Base-by-base conservation (phyloP, 2,113 vertebrate species). In the Scolopax mira region DNA sequence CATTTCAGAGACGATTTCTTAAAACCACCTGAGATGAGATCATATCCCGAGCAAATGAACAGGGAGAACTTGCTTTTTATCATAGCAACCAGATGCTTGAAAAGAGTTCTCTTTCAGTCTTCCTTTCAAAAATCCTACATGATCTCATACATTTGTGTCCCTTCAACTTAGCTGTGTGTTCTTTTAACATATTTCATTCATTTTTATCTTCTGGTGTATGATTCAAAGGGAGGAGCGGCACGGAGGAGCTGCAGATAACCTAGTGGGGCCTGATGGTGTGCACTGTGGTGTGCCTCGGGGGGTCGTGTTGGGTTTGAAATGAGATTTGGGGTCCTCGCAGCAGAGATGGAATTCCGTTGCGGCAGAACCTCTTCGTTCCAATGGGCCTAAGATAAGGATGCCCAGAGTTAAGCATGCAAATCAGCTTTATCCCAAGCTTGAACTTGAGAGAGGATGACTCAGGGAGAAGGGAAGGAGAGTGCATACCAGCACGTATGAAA, bases 1-100 rank as follows among this genome's bases (percentile, higher is more conserved):
- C 39, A 64, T 94, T 97, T 96, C 66, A 12, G 13, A 94, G 66
- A 51, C 2, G 33, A 89, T 94, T 96, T 70, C 79, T 96, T 85
- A 93, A 96, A 96, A 83, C 77, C 85, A 94, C 85, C 77, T 97
- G 94, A 95, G 71, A 95, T 96, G 95, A 96, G 77, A 85, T 94
- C 95, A 90, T 80, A 96, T 89, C 94, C 93, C 89, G 33, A 69
- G 37, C 67, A 87, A 95, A 82, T 37, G 55, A 55, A 74, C 41
- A 88, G 93, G 62, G 90, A 64, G 49, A 93, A 39, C 66, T 93
- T 93, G 66, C n/a, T 74, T 96, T 96, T 90, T 64, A 91, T 93
- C 93, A 70, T 27, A 96, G 55, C n/a, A 91, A 72, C 78, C 87
- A 93, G 73, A 80, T 79, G 70, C 93, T 91, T 94, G 85, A 92